A percentile compares a stretch with the other conserved stretches of the same genome.
Evolutionary conservation across 2,797 vertebrate genomes (phyloP).

Genomic region (Falco rusticolus): DNA sequence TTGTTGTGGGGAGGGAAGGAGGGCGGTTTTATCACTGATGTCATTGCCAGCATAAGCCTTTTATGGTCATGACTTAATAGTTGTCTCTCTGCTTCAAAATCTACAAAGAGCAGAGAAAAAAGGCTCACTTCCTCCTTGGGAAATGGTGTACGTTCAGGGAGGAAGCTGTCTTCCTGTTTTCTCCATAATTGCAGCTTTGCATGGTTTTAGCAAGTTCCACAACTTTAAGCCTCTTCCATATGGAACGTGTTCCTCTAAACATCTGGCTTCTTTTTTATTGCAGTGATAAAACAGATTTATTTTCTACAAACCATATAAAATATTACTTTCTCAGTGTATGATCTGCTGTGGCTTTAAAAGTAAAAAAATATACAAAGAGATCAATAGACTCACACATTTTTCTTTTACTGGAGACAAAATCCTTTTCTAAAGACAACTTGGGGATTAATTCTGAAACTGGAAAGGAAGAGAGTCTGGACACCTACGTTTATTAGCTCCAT

Average conservation of each 20-base stretch:
- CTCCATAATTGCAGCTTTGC: conserved; percentile 82
- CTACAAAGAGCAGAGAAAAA: conserved; percentile 81
- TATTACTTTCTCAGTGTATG: conserved; percentile 44
- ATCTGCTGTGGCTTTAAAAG: conserved; percentile 39
- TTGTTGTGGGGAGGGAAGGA: conserved; percentile 17
- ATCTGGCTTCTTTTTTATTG: conserved; percentile 81
- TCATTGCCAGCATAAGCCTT: conserved; percentile 69
- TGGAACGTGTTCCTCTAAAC: conserved; percentile 81
- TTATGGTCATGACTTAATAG: conserved; percentile 80
- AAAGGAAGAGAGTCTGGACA: conserved; percentile 35
- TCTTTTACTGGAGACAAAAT: conserved; percentile 15
- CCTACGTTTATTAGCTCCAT: conserved; percentile 45
- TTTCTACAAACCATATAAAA: conserved; percentile 62
- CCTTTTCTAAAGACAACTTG: conserved; percentile 33
- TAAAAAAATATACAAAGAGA: conserved; percentile 20
- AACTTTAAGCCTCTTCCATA: conserved; percentile 80
- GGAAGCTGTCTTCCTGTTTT: conserved; percentile 97
- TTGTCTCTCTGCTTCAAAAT: conserved; percentile 81
- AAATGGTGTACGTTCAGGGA: conserved; percentile 86
- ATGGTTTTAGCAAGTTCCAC: conserved; percentile 82
- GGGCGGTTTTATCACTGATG: conserved; percentile 30
- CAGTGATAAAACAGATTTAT: conserved; percentile 67
- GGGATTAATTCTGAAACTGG: conserved; percentile 25
- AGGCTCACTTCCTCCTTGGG: conserved; percentile 88
- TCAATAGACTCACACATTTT: neutral